phyloP scores from a whole-genome alignment of 2,888 invertebrate species.

The Polyploca ridens region DNA sequence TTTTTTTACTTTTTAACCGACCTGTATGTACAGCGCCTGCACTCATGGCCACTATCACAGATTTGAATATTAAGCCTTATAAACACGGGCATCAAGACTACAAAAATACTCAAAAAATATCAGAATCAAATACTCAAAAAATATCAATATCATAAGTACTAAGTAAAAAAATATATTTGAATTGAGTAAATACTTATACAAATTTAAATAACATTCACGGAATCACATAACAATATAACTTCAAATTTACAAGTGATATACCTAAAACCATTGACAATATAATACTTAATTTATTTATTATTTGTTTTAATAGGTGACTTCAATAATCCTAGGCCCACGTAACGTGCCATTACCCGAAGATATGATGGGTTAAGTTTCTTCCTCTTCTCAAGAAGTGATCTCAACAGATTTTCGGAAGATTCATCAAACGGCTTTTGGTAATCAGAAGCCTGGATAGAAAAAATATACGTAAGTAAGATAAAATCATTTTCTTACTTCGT shows the following conservation, averaged over 20 bases:
- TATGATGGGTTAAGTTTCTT: constrained; percentile 75
- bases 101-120: not conserved
- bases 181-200: not conserved
- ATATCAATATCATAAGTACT: not conserved
- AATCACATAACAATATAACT: constrained; percentile 12
- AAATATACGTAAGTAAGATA: not conserved
- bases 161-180: constrained; percentile 6
- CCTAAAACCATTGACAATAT: too few species aligned
- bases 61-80: too few species aligned
- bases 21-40: too few species aligned
- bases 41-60: too few species aligned
- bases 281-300: constrained; percentile 6
- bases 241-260: not conserved
- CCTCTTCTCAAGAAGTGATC: constrained; percentile 65
- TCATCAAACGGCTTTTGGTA: constrained; percentile 71
- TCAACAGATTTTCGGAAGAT: constrained; percentile 63
- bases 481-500: too few species aligned
- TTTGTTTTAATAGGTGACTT: constrained; percentile 43
- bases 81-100: too few species aligned
- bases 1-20: too few species aligned
- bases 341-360: constrained; percentile 77
- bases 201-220: not conserved
- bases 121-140: too few species aligned
- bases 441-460: constrained; percentile 66
- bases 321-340: constrained; percentile 71